Base-by-base conservation (phyloP, 2,888 invertebrate species). In the Zelleria hepariella region DNA sequence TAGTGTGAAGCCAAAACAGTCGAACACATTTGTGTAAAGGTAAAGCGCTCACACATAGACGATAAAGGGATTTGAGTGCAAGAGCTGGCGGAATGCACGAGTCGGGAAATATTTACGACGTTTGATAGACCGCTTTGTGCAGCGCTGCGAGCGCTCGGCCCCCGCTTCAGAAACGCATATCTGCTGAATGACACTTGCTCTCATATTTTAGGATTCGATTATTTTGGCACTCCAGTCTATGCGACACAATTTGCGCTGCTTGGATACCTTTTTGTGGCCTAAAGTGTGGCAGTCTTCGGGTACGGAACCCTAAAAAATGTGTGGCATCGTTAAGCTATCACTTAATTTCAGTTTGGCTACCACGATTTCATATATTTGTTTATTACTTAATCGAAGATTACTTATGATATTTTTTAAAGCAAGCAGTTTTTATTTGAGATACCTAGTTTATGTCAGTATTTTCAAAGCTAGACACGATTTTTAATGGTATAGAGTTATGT, bases 91-190 rank as follows among this genome's bases (percentile, higher is more conserved):
- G 53, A 21, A 8, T 25, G 68, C 68, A 71, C 69, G 78, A 77
- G 77, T 80, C 74, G 70, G 77, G 78, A 80, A 80, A 83, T 86
- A 85, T 86, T 85, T 84, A 86, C 83, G 81, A 81, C 78, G 71
- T 81, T 77, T 84, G 84, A 84, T 86, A 79, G 79, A 84, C 72
- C 71, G 77, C 80, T 82, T 82, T 85, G 78, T 82, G 77, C 70
- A 67, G 72, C 67, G 66, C 68, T 68, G 71, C 68, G 64, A 62
- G 63, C 62, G 64, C 56, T 61, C 59, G 61, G 59, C 59, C 62
- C 57, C 1, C 42, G 15, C 58, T 18, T 8, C 58, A 26, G 3
- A 51, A 27, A 20, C 42, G 47, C 23, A 15, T 51, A 15, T 42
- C 32, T 42, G 32, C 32, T 42, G 32, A 42, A 42, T 42, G 32